Evolutionary conservation across 2,113 vertebrate species (phyloP), one percentile per base, ranked within the genome.

Genomic region (Stegostoma tigrinum): DNA sequence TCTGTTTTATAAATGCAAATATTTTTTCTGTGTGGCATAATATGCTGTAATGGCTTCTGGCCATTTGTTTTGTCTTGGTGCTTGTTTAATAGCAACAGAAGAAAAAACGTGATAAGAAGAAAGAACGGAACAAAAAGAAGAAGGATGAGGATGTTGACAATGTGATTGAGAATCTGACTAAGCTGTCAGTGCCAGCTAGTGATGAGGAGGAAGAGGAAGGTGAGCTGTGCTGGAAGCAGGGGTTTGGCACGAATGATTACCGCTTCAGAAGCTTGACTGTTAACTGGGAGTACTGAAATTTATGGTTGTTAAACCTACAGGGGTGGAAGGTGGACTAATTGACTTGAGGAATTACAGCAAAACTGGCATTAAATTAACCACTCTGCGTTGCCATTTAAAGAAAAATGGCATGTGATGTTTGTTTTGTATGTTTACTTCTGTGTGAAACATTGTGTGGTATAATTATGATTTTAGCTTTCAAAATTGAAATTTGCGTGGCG

Each of bases 81-180:
- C 86, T 30, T 72, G 21, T 85, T 67, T 15, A 27, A 87, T 96
- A 97, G 97, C 97, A 97, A 96, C 98, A 98, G 96, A 98, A 98
- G 96, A 98, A 98, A 96, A 98, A 98, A 95, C 98, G 98, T 96
- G 98, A 98, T 42, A 96, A 97, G 0, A 97, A 97, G 61, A 98
- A 98, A 98, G 98, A 97, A n/a, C 97, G 97, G 24, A 96, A 96
- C 96, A 97, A 96, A 52, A 98, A 97, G 45, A 97, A 97, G 17
- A 97, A 48, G 0, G 98, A 97, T 8, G 97, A 97, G 0, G 97
- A 98, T 0, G 97, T 97, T 0, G 98, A 98, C 0, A 97, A 97
- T 17, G 97, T 98, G 95, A 97, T 98, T 96, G 96, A 98, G 96
- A 98, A 97, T 64, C 97, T 99, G 72, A 98, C 98, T 95, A 98